Percentiles rank a stretch among this genome's conserved stretches.
phyloP scores from a whole-genome alignment of 1,140 invertebrate species.

The Drosophila kepulauana region DNA sequence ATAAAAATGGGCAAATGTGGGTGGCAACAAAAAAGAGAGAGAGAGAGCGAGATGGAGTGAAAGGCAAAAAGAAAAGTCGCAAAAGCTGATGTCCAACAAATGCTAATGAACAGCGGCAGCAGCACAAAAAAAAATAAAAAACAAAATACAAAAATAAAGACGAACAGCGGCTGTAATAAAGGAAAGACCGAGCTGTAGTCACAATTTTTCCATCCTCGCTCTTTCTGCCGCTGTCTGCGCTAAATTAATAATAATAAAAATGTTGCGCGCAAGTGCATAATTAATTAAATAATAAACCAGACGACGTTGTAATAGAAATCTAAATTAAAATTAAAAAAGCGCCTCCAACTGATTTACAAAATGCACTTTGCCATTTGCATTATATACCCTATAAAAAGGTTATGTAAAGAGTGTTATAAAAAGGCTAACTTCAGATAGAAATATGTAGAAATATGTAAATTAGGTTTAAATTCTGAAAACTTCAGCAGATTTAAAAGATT shows the following conservation, averaged over 20 bases:
- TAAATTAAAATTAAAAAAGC: slow-evolving; percentile 16
- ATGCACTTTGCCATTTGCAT: slow-evolving; percentile 8
- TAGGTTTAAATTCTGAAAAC: too few species aligned
- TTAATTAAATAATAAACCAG: slow-evolving; percentile 54
- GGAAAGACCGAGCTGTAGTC: slow-evolving; percentile 22
- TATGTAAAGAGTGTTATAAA: not conserved
- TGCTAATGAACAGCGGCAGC: slow-evolving; percentile 44
- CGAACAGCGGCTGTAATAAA: slow-evolving; percentile 13
- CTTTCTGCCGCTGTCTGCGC: slow-evolving; percentile 2
- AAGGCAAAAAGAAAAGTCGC: slow-evolving; percentile 9
- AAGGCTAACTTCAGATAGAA: not conserved
- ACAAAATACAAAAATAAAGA: not conserved
- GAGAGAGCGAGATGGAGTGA: not conserved
- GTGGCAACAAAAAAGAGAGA: not conserved
- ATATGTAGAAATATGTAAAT: too few species aligned
- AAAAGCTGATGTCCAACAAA: slow-evolving; percentile 46
- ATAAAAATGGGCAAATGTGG: not conserved
- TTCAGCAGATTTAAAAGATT: too few species aligned
- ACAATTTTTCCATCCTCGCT: slow-evolving; percentile 7
- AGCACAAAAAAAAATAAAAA: slow-evolving; percentile 3
- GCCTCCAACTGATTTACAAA: slow-evolving; percentile 12
- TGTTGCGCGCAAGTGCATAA: slow-evolving; percentile 48
- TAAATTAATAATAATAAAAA: slow-evolving; percentile 48
- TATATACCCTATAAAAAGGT: not conserved
- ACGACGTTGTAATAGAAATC: slow-evolving; percentile 29